Percentiles rank a stretch among this genome's conserved stretches.
These are phyloP conservation scores for Drosophila prolongata DNA, from an alignment of 2,888 invertebrate genomes.

Conservation along the genomic window DNA sequence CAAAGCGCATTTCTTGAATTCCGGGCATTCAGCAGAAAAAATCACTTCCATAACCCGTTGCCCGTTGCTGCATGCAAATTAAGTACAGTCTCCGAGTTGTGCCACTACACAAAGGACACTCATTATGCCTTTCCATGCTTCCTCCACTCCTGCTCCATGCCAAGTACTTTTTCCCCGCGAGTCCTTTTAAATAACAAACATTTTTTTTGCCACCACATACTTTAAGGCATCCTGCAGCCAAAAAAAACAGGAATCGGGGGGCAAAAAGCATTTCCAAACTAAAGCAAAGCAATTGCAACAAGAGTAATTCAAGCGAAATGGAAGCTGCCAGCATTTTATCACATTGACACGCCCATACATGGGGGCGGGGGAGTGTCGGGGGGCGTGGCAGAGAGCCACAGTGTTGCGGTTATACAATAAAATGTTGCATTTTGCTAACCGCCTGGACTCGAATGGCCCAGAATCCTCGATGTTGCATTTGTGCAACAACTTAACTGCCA, in stretches of 20 bases:
- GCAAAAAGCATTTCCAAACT: not conserved
- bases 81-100: conserved; percentile 49
- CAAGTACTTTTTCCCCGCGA: conserved; percentile 23
- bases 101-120: conserved; percentile 65
- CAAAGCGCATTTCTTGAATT: conserved; percentile 26
- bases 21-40: conserved; percentile 8
- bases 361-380: not conserved
- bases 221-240: conserved; percentile 51
- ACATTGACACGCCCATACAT: conserved; percentile 27
- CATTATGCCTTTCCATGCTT: conserved; percentile 57
- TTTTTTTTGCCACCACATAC: conserved; percentile 45
- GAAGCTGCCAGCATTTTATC: conserved; percentile 41
- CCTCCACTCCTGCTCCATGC: not conserved
- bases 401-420: conserved; percentile 66
- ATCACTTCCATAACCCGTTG: conserved; percentile 34
- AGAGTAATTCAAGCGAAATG: conserved; percentile 18
- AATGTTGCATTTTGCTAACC: conserved; percentile 60
- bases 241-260: not conserved
- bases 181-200: conserved; percentile 47
- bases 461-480: conserved; percentile 55
- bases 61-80: conserved; percentile 48
- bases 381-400: conserved; percentile 32
- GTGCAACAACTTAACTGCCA: conserved; percentile 65
- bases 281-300: conserved; percentile 10
- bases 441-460: not conserved